Base-by-base conservation (phyloP, 23 tunicate species). In the Trididemnum nubilum region DNA sequence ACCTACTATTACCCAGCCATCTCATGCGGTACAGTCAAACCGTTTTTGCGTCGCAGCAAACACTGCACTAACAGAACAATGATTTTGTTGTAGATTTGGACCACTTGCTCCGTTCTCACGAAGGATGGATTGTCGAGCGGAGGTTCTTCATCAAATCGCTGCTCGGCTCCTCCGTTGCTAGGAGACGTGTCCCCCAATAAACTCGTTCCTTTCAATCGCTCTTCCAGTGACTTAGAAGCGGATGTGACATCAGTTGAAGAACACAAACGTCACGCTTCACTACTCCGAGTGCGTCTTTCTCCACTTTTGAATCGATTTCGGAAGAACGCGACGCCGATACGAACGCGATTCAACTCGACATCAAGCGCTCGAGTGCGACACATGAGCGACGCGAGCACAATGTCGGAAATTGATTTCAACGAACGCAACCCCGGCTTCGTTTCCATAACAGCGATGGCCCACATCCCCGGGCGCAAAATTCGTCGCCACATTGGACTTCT, bases 401-500 rank as follows among this genome's bases (percentile, higher is more conserved):
- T 29, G 24, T 77, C 81, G 67, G 81, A 77, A 21, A 52, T 77
- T 34, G 81, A 77, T 33, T 33, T 33, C 21, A 7, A 7, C 2
- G 81, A 77, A 30, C 66, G 67, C 2, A 15, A 18, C 7, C 2
- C 81, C 2, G 19, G 9, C 15, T 30, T 3, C 25, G 80, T 83
- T 51, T 52, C 27, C 19, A 83, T 58, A 26, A 51, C 75, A 18
- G 12, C 87, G 25, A 54, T 51, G 33, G 40, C 87, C 26, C 58
- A 35, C 27, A 51, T 85, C 0, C 79, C 84, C 34, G 90, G 80
- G 1, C 79, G 66, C n/a, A 32, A 21, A 33, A 36, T 71, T 19
- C 27, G 22, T 0, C 64, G 83, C 2, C 90, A 85, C 59, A 51
- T 92, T 21, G 97, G 97, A 0, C 35, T 79, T 18, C 52, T 92